Percentiles rank a stretch among this genome's conserved stretches.
These are phyloP conservation scores for Pachymerium ferrugineum DNA, from an alignment of 2,888 invertebrate genomes.

Conservation along the genomic window DNA sequence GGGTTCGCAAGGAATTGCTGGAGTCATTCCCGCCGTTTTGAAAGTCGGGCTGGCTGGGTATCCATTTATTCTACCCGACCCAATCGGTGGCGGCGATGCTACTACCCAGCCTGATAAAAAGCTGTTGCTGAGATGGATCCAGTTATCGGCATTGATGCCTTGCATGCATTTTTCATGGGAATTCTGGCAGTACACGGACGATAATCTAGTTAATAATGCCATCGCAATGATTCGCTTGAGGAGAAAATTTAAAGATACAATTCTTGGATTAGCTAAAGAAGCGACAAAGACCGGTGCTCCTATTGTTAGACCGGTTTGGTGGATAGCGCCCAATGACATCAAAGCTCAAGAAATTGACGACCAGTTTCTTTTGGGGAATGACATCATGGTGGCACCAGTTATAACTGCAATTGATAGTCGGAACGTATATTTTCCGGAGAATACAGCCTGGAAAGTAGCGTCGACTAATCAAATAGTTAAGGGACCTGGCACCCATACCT, in stretches of 20 bases:
- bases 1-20: conserved; percentile 62
- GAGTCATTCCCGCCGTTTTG: conserved; percentile 65
- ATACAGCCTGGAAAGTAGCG: too few species aligned
- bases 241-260: conserved; percentile 53
- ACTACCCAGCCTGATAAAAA: conserved; percentile 43
- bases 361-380: conserved; percentile 72
- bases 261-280: conserved; percentile 56
- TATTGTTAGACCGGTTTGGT: conserved; percentile 78
- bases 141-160: conserved; percentile 71
- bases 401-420: too few species aligned
- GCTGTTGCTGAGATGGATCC: conserved; percentile 70
- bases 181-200: conserved; percentile 73
- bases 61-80: conserved; percentile 70
- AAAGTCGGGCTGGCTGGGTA: conserved; percentile 60
- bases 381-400: conserved; percentile 74
- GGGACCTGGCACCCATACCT: too few species aligned
- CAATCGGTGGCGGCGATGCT: conserved; percentile 53
- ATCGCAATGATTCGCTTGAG: conserved; percentile 62
- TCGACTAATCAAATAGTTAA: too few species aligned
- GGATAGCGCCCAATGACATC: conserved; percentile 64
- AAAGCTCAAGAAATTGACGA: conserved; percentile 54
- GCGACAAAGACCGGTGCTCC: conserved; percentile 61
- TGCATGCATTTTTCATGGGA: conserved; percentile 70
- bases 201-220: conserved; percentile 57
- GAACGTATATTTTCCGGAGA: too few species aligned